Evolutionary conservation across 2,888 invertebrate species (phyloP), one percentile per base, ranked within the genome.

Genomic region (Apodemia mormo): DNA sequence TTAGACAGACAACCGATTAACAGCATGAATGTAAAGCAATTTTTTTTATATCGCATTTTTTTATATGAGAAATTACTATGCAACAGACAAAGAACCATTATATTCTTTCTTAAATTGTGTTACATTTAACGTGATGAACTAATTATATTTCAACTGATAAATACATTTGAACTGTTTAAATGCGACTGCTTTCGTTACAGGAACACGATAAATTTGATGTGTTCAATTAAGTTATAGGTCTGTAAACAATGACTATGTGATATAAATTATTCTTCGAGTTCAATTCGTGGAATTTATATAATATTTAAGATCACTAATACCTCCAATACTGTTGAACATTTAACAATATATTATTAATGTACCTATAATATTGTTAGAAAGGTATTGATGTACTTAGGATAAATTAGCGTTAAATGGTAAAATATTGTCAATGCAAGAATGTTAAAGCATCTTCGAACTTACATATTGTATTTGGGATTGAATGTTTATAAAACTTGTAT

Each of bases 401-500:
- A 61, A 14, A 33, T 30, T 61, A 3, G 10, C 61, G 61, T 33
- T 33, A 33, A n/a, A 58, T 58, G 58, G 30, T 58, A 58, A 29
- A 58, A 30, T 58, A 12, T 45, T 58, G 30, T 58, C 9, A 58
- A 30, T 58, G 58, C 29, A 58, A 58, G 10, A 12, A 29, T 30
- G 58, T 58, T 30, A 12, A 29, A 58, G 30, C 58, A 58, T 56
- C 29, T 56, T 22, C 3, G 29, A n/a, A 10, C 29, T 56, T 30
- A 58, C 30, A 58, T 30, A 30, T 10, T 56, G 9, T 56, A 4
- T 56, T 10, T 45, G 12, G 45, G 8, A 10, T 29, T 29, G n/a
- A 56, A 29, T 9, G 2, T 56, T 22, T 56, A 29, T 22, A 29
- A 56, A 56, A 56, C 54, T 29, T 68, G 67, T 74, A 71, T 45